Evolutionary conservation across 2,797 vertebrate genomes (phyloP).

Genomic region (Neosalanx taihuensis): DNA sequence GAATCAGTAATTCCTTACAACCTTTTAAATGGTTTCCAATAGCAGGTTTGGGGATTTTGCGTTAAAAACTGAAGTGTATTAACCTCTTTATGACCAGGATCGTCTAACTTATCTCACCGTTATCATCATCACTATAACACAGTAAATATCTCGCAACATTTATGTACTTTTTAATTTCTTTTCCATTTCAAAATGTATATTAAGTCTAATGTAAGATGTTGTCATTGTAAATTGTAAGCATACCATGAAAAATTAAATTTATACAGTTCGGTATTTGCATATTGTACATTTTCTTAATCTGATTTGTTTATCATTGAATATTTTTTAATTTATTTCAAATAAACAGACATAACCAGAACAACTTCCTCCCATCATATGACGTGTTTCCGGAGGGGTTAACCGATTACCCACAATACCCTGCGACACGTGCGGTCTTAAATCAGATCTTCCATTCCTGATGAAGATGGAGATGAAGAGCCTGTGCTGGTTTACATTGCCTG

Average conservation of each 20-base stretch:
- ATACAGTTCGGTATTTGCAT: slow-evolving; percentile 70
- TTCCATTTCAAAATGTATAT: slow-evolving; percentile 79
- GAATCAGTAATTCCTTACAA: slow-evolving; percentile 35
- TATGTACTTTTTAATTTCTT: slow-evolving; percentile 42
- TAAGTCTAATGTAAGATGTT: slow-evolving; percentile 81
- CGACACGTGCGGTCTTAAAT: neutral
- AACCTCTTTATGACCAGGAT: slow-evolving; percentile 26
- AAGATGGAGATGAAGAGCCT: no score
- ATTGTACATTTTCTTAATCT: neutral
- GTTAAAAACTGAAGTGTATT: slow-evolving; percentile 18
- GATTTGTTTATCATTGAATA: neutral
- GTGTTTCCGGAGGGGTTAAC: neutral
- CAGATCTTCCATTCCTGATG: neutral
- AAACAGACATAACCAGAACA: neutral
- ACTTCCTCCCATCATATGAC: neutral
- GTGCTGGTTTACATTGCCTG: no score
- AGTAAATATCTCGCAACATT: slow-evolving; percentile 36
- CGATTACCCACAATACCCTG: neutral
- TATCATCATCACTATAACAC: slow-evolving; percentile 33
- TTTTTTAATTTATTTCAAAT: neutral
- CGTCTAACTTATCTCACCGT: slow-evolving; percentile 44
- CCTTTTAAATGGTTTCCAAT: slow-evolving; percentile 33
- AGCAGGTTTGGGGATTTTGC: slow-evolving; percentile 53
- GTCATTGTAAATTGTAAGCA: slow-evolving; percentile 82
- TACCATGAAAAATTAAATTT: slow-evolving; percentile 85